Conservation (phyloP, 2,113 vertebrate species). For the Numenius arquata region DNA sequence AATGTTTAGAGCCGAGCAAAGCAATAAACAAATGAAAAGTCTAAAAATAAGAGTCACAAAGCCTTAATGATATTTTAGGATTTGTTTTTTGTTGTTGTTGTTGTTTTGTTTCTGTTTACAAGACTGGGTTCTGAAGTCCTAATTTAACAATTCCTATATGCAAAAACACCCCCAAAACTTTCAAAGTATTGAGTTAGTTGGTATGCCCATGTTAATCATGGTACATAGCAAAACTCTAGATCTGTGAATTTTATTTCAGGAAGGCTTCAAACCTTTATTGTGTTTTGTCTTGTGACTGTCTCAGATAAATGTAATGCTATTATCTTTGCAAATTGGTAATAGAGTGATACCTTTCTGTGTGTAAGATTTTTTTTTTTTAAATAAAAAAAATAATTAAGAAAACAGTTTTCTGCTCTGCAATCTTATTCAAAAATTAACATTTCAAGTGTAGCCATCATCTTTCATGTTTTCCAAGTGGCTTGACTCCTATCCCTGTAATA, state of each 20-base stretch:
- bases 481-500: not conserved
- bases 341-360: not conserved
- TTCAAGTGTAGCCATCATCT: constrained; percentile 26
- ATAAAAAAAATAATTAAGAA: not conserved
- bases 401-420: not conserved
- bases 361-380: not conserved
- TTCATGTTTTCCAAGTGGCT: constrained; percentile 35
- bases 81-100: not conserved
- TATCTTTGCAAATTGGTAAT: not conserved
- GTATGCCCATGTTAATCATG: not conserved
- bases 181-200: not conserved
- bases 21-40: not conserved
- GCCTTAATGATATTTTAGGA: not conserved
- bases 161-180: not conserved
- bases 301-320: not conserved
- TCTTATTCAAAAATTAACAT: constrained; percentile 34
- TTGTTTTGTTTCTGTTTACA: not conserved
- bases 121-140: not conserved
- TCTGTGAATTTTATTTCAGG: not conserved
- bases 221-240: not conserved
- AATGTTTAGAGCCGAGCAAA: not conserved
- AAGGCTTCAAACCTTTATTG: not conserved
- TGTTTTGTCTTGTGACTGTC: not conserved
- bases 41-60: not conserved
- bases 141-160: not conserved